Conservation (phyloP, 2,888 invertebrate genomes). For the Eupithecia insigniata region DNA sequence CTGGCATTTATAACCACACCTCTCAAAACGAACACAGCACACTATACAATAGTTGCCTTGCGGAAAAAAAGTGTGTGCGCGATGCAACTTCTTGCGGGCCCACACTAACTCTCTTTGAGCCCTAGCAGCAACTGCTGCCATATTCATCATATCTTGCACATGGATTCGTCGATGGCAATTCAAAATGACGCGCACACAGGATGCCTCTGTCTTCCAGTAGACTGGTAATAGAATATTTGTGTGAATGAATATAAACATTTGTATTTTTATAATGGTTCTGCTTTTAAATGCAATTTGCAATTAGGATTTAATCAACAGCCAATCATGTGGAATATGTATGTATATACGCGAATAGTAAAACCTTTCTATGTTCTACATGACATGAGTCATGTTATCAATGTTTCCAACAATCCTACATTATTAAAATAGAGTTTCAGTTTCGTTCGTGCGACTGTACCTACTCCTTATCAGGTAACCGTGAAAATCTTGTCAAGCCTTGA, state of each 20-base stretch:
- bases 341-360: not conserved
- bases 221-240: not conserved
- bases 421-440: no score
- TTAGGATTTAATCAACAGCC: not conserved
- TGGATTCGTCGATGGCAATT: no score
- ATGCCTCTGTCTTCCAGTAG: not conserved
- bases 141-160: no score
- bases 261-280: not conserved
- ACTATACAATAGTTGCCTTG: no score
- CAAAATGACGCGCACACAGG: no score
- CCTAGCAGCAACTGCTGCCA: no score
- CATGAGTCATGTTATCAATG: not conserved
- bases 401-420: not conserved
- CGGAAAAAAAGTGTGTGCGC: no score
- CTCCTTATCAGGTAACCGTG: constrained; percentile 1
- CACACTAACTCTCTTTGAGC: no score
- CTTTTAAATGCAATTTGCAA: not conserved
- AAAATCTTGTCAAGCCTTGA: not conserved
- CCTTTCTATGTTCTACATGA: not conserved
- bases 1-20: no score
- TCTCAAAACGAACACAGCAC: no score
- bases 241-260: not conserved
- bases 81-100: no score
- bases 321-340: not conserved
- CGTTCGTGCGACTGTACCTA: not conserved